Percentiles rank a stretch among this genome's conserved stretches.
Evolutionary conservation across 2,888 invertebrate species (phyloP).

Genomic region (Agrochola circellaris): DNA sequence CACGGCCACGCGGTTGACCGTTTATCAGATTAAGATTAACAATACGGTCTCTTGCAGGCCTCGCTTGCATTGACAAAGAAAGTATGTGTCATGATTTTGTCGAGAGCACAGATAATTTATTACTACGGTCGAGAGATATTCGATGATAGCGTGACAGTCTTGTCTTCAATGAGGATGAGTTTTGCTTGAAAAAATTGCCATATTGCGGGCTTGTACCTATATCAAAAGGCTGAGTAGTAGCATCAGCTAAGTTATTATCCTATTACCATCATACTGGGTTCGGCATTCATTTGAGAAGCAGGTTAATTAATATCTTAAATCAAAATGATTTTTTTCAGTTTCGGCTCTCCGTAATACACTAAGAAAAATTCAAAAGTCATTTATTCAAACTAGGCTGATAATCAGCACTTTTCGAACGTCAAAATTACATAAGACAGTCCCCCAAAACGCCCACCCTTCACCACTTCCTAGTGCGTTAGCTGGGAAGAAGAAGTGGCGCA

Average conservation of each 20-base stretch:
- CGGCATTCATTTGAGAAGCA: not conserved
- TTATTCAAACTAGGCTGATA: too few relatives aligned
- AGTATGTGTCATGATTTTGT: not conserved
- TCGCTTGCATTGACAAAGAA: not conserved
- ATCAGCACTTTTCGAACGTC: too few relatives aligned
- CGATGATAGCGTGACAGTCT: too few relatives aligned
- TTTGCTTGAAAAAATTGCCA: not conserved
- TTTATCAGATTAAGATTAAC: constrained; percentile 51
- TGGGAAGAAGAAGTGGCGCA: too few relatives aligned
- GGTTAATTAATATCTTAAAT: not conserved
- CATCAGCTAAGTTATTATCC: not conserved
- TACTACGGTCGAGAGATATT: not conserved
- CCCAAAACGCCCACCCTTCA: too few relatives aligned
- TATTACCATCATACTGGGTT: too few relatives aligned
- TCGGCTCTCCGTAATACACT: too few relatives aligned
- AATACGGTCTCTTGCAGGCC: constrained; percentile 18
- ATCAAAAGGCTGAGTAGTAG: not conserved
- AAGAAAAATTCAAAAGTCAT: too few relatives aligned
- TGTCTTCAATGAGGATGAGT: not conserved
- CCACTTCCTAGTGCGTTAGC: too few relatives aligned
- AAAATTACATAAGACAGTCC: too few relatives aligned
- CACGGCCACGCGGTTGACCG: constrained; percentile 44
- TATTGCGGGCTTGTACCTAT: not conserved
- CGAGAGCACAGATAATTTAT: too few relatives aligned
- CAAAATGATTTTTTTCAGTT: not conserved